Evolutionary conservation across 1,140 invertebrate species (phyloP).

Genomic region (Sesamia nonagrioides): DNA sequence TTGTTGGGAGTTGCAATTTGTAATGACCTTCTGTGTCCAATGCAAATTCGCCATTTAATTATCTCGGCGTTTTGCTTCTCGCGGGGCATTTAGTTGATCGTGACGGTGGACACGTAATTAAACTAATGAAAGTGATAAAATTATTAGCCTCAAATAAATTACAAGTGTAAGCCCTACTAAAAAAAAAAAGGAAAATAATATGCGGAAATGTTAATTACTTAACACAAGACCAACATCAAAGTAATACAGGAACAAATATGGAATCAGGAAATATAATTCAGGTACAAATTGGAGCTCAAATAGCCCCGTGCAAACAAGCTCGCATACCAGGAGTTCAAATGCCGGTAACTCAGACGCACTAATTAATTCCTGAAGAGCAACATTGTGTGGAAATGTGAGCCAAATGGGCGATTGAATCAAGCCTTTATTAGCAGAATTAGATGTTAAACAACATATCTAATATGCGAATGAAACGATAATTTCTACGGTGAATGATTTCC

Average conservation of each 20-base stretch:
- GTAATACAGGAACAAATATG: constrained; percentile 21
- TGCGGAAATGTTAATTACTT: constrained; percentile 8
- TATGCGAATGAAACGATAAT: constrained; percentile 21
- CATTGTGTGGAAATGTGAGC: constrained; percentile 49
- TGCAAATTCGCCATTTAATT: neutral
- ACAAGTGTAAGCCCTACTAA: too few relatives aligned
- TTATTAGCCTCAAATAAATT: neutral
- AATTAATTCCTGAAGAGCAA: constrained; percentile 65
- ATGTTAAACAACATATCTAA: constrained; percentile 42
- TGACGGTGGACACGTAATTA: neutral
- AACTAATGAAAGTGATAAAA: neutral
- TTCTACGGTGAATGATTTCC: neutral
- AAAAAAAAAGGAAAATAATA: constrained; percentile 4
- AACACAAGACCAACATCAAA: constrained; percentile 25
- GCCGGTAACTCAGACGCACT: constrained; percentile 57
- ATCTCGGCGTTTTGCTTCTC: neutral
- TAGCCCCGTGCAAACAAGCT: constrained; percentile 38
- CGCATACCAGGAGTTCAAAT: constrained; percentile 50
- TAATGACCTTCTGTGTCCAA: neutral
- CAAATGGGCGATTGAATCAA: constrained; percentile 42
- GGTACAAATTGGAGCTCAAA: constrained; percentile 40
- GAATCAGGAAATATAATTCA: constrained; percentile 46
- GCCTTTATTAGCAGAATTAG: constrained; percentile 48
- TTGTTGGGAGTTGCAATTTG: constrained; percentile 29
- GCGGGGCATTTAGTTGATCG: too few relatives aligned